These are phyloP conservation scores for Agrochola lota DNA, from an alignment of 2,888 invertebrate species.

Conservation along the genomic window DNA sequence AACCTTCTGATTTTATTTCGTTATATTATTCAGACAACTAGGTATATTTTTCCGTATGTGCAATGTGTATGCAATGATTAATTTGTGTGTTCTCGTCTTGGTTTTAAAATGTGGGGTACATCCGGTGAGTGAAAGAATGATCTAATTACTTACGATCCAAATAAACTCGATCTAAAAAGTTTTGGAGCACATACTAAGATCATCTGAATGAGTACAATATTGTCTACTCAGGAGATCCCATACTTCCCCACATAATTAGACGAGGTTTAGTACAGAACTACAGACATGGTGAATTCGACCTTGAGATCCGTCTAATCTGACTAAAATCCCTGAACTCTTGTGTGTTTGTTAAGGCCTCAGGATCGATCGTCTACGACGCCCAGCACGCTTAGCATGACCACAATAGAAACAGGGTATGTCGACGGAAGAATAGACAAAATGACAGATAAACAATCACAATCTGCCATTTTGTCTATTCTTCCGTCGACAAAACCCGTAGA, in stretches of 20 bases:
- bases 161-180: not conserved
- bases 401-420: too few species aligned
- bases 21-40: slow-evolving; percentile 2
- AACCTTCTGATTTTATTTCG: slow-evolving; percentile 32
- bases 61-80: slow-evolving; percentile 52
- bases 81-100: slow-evolving; percentile 44
- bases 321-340: not conserved
- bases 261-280: too few species aligned
- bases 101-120: slow-evolving; percentile 41
- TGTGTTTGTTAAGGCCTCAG: not conserved
- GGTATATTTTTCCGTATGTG: slow-evolving; percentile 14
- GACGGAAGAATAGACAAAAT: too few species aligned
- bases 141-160: slow-evolving; percentile 3
- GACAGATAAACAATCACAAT: too few species aligned
- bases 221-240: not conserved
- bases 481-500: too few species aligned
- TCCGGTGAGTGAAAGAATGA: slow-evolving; percentile 47
- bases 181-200: not conserved
- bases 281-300: not conserved
- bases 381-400: too few species aligned
- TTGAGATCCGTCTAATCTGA: not conserved
- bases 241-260: not conserved
- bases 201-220: not conserved
- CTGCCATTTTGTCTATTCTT: too few species aligned
- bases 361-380: not conserved